These are phyloP conservation scores for Rutilus rutilus DNA, from an alignment of 2,113 vertebrate genomes.

Conservation along the genomic window DNA sequence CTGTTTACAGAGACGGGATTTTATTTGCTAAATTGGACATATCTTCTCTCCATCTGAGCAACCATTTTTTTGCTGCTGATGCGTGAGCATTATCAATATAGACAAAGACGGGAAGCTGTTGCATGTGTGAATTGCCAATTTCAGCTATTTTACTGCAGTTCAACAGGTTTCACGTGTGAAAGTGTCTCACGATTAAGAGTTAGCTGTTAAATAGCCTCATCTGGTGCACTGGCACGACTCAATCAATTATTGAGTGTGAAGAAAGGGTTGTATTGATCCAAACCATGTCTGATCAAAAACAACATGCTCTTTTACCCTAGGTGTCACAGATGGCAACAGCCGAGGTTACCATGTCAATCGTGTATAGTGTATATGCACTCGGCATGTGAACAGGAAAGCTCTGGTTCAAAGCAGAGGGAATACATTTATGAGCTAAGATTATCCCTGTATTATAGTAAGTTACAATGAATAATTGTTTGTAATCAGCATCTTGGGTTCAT, in stretches of 20 bases:
- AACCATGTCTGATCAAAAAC: constrained; percentile 31
- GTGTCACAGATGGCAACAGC: background rate
- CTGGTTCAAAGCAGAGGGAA: constrained; percentile 27
- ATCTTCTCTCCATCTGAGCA: background rate
- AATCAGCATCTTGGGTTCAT: constrained; percentile 73
- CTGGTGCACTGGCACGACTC: constrained; percentile 11
- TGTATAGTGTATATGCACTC: background rate
- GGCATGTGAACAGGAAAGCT: constrained; percentile 4
- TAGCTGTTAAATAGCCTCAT: constrained; percentile 23
- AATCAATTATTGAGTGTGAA: constrained; percentile 25
- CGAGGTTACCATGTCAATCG: constrained; percentile 17
- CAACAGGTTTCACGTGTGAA: background rate
- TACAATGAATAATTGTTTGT: constrained; percentile 79
- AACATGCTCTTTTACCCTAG: background rate
- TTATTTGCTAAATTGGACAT: background rate
- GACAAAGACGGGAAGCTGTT: background rate
- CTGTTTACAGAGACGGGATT: background rate
- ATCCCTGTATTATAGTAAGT: constrained; percentile 77
- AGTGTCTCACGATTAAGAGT: constrained; percentile 7
- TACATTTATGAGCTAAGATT: constrained; percentile 75
- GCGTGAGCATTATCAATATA: background rate
- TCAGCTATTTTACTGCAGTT: background rate
- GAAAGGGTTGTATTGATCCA: constrained; percentile 36
- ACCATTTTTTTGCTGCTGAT: background rate
- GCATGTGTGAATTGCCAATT: background rate